Percentiles rank a stretch among this genome's conserved stretches.
Conservation (phyloP, 2,888 invertebrate genomes). For the Galerucella pusilla region DNA sequence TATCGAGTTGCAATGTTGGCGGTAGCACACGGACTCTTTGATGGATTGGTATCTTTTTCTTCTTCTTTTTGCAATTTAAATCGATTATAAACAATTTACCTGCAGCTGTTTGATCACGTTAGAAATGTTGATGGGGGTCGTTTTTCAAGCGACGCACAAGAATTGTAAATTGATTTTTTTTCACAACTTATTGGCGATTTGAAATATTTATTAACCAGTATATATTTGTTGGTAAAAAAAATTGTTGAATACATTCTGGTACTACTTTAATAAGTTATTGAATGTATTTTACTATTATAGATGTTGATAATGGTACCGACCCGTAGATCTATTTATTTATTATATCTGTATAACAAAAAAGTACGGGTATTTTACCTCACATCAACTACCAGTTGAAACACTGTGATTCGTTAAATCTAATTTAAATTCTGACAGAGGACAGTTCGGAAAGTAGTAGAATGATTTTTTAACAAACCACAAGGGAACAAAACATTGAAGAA, state of each 20-base stretch:
- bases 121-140: slow-evolving; percentile 3
- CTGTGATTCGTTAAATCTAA: no score
- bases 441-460: no score
- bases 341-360: no score
- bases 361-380: no score
- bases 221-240: not conserved
- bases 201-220: not conserved
- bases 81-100: slow-evolving; percentile 6
- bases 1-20: not conserved
- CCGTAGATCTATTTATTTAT: not conserved
- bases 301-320: not conserved
- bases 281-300: not conserved
- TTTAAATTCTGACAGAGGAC: no score
- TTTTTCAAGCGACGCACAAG: not conserved
- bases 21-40: not conserved
- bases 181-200: not conserved
- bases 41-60: not conserved
- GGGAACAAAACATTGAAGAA: no score
- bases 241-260: not conserved
- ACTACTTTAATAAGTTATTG: not conserved
- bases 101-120: not conserved
- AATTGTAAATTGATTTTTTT: not conserved
- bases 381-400: no score
- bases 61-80: slow-evolving; percentile 7
- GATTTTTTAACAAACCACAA: no score